Evolutionary conservation across 2,797 vertebrate species (phyloP).

Genomic region (Microhierax caerulescens): DNA sequence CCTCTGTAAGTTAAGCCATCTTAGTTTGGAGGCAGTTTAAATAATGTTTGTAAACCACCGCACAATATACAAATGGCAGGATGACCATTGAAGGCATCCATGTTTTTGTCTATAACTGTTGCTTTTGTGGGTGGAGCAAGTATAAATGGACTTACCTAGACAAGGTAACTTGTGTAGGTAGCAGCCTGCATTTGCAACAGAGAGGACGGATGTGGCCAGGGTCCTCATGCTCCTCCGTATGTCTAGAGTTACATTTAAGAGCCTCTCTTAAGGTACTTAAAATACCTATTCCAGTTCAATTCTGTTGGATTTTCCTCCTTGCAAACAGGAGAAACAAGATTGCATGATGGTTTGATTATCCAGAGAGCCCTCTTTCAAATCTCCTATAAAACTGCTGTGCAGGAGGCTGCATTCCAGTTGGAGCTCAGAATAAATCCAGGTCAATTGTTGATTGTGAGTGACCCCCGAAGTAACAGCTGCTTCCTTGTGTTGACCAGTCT

Average conservation of each 20-base stretch:
- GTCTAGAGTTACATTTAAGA: background rate
- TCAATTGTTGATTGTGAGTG: background rate
- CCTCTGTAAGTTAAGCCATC: background rate
- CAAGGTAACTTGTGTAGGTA: background rate
- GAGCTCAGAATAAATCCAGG: background rate
- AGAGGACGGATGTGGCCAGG: background rate
- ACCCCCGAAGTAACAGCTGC: fast-evolving
- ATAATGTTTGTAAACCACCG: background rate
- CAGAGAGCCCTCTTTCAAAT: background rate
- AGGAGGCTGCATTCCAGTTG: background rate
- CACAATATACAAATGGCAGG: background rate
- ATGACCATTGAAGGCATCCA: background rate
- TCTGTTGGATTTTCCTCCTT: background rate
- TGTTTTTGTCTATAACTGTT: background rate
- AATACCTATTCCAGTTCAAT: background rate
- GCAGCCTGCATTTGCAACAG: background rate
- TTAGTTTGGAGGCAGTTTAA: background rate
- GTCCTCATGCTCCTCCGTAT: background rate
- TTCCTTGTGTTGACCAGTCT: background rate
- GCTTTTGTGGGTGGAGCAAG: background rate
- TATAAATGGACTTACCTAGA: background rate
- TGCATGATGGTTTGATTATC: background rate
- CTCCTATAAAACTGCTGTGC: background rate
- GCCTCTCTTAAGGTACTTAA: background rate
- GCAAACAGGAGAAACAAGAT: background rate